phyloP scores from a whole-genome alignment of 2,888 invertebrate genomes.

The Tyria jacobaeae region DNA sequence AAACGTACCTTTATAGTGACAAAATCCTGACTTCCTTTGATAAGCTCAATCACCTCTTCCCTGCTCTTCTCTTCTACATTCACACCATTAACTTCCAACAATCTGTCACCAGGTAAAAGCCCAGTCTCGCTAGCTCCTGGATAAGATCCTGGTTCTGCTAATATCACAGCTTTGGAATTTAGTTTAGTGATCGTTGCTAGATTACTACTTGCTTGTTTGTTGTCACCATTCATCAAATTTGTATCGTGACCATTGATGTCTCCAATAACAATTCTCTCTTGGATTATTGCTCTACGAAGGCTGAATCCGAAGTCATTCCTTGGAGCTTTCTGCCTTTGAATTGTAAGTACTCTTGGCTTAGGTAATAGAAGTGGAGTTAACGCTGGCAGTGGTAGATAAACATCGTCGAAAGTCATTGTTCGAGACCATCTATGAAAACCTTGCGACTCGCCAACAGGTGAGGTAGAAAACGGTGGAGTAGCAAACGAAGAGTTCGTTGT shows the following conservation, averaged over 20 bases:
- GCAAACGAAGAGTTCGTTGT: slow-evolving; percentile 94
- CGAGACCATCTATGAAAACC: slow-evolving; percentile 93
- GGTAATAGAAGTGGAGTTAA: slow-evolving; percentile 90
- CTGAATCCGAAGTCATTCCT: slow-evolving; percentile 98
- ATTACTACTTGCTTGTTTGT: slow-evolving; percentile 73
- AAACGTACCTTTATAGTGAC: slow-evolving; percentile 93
- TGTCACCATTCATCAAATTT: slow-evolving; percentile 71
- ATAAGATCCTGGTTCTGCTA: slow-evolving; percentile 95
- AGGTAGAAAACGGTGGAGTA: slow-evolving; percentile 94
- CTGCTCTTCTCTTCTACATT: slow-evolving; percentile 94
- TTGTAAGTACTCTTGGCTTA: slow-evolving; percentile 90
- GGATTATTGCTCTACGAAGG: slow-evolving; percentile 94
- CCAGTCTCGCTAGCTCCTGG: slow-evolving; percentile 93
- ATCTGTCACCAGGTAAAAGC: slow-evolving; percentile 96
- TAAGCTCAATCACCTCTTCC: slow-evolving; percentile 97
- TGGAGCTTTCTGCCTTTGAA: slow-evolving; percentile 93
- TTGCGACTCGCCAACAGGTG: slow-evolving; percentile 94
- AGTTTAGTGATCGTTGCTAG: slow-evolving; percentile 77
- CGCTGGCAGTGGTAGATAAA: slow-evolving; percentile 90
- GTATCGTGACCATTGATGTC: slow-evolving; percentile 73
- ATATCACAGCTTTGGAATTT: slow-evolving; percentile 91
- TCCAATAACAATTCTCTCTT: slow-evolving; percentile 88
- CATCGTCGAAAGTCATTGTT: slow-evolving; percentile 91
- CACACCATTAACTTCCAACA: slow-evolving; percentile 95
- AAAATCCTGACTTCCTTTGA: slow-evolving; percentile 93